Base-by-base conservation (phyloP, 1,140 invertebrate species). In the Plodia interpunctella region DNA sequence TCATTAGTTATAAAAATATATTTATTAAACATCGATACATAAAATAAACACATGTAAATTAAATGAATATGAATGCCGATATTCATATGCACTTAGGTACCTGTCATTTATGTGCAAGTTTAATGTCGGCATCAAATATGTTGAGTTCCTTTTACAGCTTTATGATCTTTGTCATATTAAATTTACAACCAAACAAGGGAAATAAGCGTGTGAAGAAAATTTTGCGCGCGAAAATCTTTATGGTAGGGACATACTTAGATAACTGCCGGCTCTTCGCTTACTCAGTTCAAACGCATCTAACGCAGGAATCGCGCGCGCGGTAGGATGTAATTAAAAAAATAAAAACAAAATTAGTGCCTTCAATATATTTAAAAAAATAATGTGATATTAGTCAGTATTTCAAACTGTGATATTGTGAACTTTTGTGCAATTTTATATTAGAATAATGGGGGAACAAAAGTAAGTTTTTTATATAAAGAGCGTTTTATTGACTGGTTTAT, bases 381-480 rank as follows among this genome's bases (percentile, higher is more conserved):
- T 76, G 75, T 78, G 77, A 74, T 80, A 71, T 53, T 66, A 66
- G 59, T 61, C 32, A 5, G 32, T 35, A 35, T 35, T 53, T 64
- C 50, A 60, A 58, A 10, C 77, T 83, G 77, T 83, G 78, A 80
- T 79, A 80, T 73, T 74, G 68, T 75, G 63, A 65, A 64, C 52
- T 25, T 28, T 28, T 19, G 49, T 50, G n/a, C 17, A 57, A 38
- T 8, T 35, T 35, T 35, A 5, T 35, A 35, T 9, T 51, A 25
- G 21, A 51, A 74, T 60, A 68, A 83, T 83, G 80, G 68, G 68
- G 20, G 74, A 77, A 28, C 70, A 80, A 65, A 83, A 83, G 80
- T 83, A 60, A 80, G 80, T 83, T 63, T 57, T 58, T 57, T 25
- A n/a, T n/a, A n/a, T n/a, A n/a, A n/a, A n/a, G n/a, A n/a, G n/a